phyloP scores from a whole-genome alignment of 2,797 vertebrate species.

The Esox lucius region DNA sequence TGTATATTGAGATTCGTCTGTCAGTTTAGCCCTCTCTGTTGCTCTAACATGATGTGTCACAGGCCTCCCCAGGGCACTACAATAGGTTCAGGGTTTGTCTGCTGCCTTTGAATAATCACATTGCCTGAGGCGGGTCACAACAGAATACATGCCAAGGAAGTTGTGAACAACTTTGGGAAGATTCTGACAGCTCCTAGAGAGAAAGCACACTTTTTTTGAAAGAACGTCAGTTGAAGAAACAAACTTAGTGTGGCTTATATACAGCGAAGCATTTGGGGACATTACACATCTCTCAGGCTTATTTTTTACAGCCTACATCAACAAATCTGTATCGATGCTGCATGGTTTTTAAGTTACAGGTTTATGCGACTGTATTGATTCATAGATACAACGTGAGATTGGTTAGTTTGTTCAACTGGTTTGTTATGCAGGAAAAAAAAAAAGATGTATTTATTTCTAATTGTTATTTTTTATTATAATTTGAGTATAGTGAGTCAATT shows the following conservation, averaged over 20 bases:
- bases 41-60: conserved; percentile 30
- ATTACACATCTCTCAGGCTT: background rate
- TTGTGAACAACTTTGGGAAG: background rate
- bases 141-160: conserved; percentile 29
- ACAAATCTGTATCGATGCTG: background rate
- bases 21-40: conserved; percentile 30
- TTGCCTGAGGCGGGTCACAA: conserved; percentile 33
- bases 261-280: background rate
- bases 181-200: conserved; percentile 29
- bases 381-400: background rate
- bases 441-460: no score
- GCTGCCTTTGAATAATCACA: conserved; percentile 42
- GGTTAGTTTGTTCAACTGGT: background rate
- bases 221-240: background rate
- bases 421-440: no score
- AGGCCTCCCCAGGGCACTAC: conserved; percentile 35
- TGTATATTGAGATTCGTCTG: conserved; percentile 40
- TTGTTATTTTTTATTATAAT: no score
- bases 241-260: background rate
- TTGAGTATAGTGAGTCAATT: no score
- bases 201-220: background rate
- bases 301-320: background rate
- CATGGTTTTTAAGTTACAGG: background rate
- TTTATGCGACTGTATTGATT: background rate
- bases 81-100: conserved; percentile 34